Conservation (phyloP, 2,797 vertebrate genomes). For the Thunnus albacares region DNA sequence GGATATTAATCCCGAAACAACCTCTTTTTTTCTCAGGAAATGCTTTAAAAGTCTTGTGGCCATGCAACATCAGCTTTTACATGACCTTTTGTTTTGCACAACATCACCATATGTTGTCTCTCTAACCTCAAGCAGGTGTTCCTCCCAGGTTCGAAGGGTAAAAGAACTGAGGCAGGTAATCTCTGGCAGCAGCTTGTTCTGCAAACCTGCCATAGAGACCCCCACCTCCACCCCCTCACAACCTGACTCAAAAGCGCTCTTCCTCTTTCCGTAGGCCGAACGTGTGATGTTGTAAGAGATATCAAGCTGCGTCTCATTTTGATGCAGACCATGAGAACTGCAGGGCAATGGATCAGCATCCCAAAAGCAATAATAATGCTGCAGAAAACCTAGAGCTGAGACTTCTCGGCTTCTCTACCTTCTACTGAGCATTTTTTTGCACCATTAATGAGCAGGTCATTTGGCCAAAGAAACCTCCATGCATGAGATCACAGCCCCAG, state of each 20-base stretch:
- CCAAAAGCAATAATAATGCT: constrained; percentile 59
- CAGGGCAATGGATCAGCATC: constrained; percentile 55
- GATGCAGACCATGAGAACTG: constrained; percentile 64
- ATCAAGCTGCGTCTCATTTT: constrained; percentile 60
- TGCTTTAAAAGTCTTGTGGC: constrained; percentile 16
- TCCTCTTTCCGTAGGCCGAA: constrained; percentile 22
- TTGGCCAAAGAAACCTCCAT: constrained; percentile 31
- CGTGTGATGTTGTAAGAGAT: constrained; percentile 37
- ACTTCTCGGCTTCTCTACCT: constrained; percentile 25
- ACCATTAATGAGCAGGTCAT: constrained; percentile 42
- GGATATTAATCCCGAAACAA: constrained; percentile 30
- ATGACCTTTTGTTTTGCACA: constrained; percentile 43
- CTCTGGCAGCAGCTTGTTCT: constrained; percentile 44
- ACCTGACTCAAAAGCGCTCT: constrained; percentile 24
- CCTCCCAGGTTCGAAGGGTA: constrained; percentile 39
- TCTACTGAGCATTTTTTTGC: constrained; percentile 15
- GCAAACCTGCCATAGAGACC: constrained; percentile 12
- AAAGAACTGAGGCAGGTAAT: constrained; percentile 45
- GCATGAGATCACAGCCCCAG: constrained; percentile 20
- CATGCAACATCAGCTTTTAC: constrained; percentile 39
- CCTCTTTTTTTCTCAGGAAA: constrained; percentile 20
- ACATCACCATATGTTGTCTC: constrained; percentile 61
- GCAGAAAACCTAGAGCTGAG: constrained; percentile 39
- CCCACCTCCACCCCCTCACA: background rate
- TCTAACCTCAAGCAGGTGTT: constrained; percentile 58